These are phyloP conservation scores for Neomonachus schauinslandi DNA, from an alignment of 2,113 vertebrate species.

Conservation along the genomic window DNA sequence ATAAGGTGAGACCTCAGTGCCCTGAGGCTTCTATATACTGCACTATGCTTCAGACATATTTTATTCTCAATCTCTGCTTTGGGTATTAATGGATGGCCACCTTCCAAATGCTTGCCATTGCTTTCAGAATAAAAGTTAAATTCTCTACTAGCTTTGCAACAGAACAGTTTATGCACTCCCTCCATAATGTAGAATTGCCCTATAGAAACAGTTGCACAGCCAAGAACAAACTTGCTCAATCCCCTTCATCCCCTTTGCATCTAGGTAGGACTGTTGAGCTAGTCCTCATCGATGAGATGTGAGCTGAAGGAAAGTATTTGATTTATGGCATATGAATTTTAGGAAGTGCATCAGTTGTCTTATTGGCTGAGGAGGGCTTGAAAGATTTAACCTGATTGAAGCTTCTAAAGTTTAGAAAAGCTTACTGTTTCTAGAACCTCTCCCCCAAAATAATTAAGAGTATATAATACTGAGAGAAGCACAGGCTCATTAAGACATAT, in stretches of 20 bases:
- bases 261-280: not conserved
- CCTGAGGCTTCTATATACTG: not conserved
- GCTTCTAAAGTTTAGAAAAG: not conserved
- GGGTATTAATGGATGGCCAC: not conserved
- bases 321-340: not conserved
- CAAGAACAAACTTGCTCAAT: not conserved
- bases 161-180: not conserved
- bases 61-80: not conserved
- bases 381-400: not conserved
- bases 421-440: not conserved
- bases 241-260: not conserved
- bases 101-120: not conserved
- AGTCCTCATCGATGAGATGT: not conserved
- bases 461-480: not conserved
- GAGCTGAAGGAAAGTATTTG: not conserved
- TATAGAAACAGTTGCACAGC: not conserved
- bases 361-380: not conserved
- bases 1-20: not conserved
- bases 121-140: conserved; percentile 52
- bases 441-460: not conserved
- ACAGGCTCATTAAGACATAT: not conserved
- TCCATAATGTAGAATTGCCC: not conserved
- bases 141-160: not conserved
- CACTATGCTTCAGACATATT: not conserved
- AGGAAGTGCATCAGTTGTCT: not conserved